A percentile compares a stretch with the other conserved stretches of the same genome.
Conservation (phyloP, 2,797 vertebrate genomes). For the Anas flavirostris region DNA sequence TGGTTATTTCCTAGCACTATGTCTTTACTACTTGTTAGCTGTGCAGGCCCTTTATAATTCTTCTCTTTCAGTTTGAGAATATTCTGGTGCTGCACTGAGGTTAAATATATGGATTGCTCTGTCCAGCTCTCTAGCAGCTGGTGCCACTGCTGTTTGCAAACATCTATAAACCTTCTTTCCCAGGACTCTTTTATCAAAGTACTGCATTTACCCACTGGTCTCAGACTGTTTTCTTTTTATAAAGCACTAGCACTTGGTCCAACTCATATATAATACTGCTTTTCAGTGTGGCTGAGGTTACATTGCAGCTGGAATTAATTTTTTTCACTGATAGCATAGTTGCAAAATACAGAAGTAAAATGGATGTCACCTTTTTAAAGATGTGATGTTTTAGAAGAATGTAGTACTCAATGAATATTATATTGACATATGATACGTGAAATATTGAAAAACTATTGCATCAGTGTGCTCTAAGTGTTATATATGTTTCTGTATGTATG, state of each 20-base stretch:
- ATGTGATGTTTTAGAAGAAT: background rate
- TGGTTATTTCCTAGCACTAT: background rate
- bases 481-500: accelerated
- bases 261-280: background rate
- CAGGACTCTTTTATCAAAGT: background rate
- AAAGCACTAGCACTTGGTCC: background rate
- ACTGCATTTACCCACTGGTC: background rate
- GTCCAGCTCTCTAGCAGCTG: background rate
- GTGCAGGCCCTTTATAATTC: background rate
- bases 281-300: background rate
- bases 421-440: background rate
- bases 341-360: background rate
- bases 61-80: background rate
- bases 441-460: background rate
- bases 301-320: background rate
- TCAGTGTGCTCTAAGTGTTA: background rate
- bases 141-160: background rate
- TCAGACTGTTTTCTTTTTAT: background rate
- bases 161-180: background rate
- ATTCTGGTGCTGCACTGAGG: background rate
- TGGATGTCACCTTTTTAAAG: background rate
- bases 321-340: background rate
- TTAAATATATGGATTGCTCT: background rate
- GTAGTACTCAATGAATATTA: background rate
- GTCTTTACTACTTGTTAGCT: background rate